phyloP scores from a whole-genome alignment of 2,113 vertebrate genomes.

The Perca flavescens region DNA sequence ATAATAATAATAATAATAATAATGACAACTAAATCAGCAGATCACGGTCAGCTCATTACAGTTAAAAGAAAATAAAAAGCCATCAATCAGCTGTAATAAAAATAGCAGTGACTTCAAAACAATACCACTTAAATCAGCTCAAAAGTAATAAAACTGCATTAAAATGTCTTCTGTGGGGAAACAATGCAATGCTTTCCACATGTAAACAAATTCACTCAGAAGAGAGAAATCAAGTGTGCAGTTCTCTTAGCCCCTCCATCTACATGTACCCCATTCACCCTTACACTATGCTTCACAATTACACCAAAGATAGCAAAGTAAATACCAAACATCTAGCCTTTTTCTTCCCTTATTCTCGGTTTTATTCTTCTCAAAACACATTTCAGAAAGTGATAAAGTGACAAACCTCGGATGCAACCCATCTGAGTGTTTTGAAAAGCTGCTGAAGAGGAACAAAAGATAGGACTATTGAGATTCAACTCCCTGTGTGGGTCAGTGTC shows the following conservation, averaged over 20 bases:
- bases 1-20: constrained; percentile 48
- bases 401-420: constrained; percentile 52
- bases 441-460: constrained; percentile 38
- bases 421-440: constrained; percentile 55
- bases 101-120: constrained; percentile 76
- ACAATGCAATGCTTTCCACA: constrained; percentile 86
- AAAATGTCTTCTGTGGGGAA: constrained; percentile 85
- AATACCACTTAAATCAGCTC: constrained; percentile 77
- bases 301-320: constrained; percentile 64
- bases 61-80: constrained; percentile 61
- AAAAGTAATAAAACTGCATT: constrained; percentile 85
- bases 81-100: constrained; percentile 69
- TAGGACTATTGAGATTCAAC: constrained; percentile 51
- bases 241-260: constrained; percentile 66
- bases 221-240: constrained; percentile 77
- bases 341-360: background rate
- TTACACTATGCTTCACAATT: constrained; percentile 56
- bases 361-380: constrained; percentile 40
- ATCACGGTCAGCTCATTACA: constrained; percentile 60
- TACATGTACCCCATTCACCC: constrained; percentile 30
- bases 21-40: constrained; percentile 40
- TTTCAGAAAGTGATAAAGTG: constrained; percentile 63
- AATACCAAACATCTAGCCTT: constrained; percentile 43
- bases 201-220: constrained; percentile 92
- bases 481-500: constrained; percentile 30